phyloP scores from a whole-genome alignment of 1,140 invertebrate species.

The Parasteatoda tepidariorum region DNA sequence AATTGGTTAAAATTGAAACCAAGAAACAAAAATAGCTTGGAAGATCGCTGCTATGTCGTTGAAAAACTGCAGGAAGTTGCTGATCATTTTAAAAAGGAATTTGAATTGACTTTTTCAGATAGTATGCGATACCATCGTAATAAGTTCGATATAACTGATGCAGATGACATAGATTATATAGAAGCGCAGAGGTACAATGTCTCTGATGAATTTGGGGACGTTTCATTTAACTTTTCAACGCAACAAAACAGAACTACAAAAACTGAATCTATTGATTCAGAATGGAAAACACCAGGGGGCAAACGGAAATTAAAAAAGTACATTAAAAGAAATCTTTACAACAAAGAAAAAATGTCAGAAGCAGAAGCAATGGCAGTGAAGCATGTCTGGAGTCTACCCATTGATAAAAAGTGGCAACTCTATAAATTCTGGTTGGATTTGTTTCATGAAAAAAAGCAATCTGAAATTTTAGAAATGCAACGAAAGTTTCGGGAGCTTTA shows the following conservation, averaged over 20 bases:
- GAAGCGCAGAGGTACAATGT: conserved; percentile 3
- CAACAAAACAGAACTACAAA: neutral
- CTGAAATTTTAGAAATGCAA: neutral
- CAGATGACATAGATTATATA: conserved; percentile 23
- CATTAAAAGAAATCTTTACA: neutral
- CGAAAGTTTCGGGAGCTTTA: neutral
- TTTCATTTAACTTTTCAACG: neutral
- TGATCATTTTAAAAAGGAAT: neutral
- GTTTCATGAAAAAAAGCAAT: neutral
- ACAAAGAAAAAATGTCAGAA: neutral
- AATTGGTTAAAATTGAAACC: neutral
- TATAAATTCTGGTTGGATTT: conserved; percentile 23
- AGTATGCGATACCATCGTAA: no score
- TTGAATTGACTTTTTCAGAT: no score
- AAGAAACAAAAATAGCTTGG: neutral
- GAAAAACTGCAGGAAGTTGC: neutral
- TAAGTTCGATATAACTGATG: neutral
- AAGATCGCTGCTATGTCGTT: neutral
- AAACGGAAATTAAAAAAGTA: neutral
- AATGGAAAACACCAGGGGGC: conserved; percentile 17
- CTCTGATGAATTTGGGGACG: conserved; percentile 2
- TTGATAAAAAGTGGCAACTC: conserved; percentile 10
- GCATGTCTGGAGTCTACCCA: conserved; percentile 10
- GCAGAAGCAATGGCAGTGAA: neutral
- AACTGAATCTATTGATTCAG: neutral